phyloP scores from a whole-genome alignment of 1,140 invertebrate species.

The Pomacea maculata region DNA sequence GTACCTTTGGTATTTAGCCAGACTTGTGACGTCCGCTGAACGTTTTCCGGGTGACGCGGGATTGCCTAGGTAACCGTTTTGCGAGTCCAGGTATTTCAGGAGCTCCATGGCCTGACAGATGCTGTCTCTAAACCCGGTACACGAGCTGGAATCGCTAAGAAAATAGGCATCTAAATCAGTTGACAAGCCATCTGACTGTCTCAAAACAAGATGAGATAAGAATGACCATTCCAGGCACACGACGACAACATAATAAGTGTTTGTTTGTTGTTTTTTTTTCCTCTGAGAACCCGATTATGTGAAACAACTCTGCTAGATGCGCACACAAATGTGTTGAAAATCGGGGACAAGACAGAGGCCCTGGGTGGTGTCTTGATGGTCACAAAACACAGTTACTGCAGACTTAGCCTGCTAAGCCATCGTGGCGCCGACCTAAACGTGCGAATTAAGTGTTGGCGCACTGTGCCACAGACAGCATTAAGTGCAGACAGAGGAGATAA shows the following conservation, averaged over 20 bases:
- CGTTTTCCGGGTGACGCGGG: background rate
- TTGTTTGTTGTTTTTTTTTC: background rate
- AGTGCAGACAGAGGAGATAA: too few relatives aligned
- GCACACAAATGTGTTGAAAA: conserved; percentile 9
- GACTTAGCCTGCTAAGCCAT: background rate
- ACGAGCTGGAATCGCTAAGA: background rate
- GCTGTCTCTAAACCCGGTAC: background rate
- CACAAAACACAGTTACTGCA: conserved; percentile 18
- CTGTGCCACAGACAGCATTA: too few relatives aligned
- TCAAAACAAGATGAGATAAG: background rate
- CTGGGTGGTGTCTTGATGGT: background rate
- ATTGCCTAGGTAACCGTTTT: background rate
- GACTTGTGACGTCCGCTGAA: background rate
- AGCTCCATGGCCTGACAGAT: conserved; percentile 4
- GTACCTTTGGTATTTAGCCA: background rate
- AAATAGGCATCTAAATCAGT: background rate
- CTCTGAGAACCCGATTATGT: too few relatives aligned
- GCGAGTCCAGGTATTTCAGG: background rate
- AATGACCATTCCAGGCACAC: background rate
- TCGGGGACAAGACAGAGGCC: conserved; percentile 5
- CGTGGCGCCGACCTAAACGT: too few relatives aligned
- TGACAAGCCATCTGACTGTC: background rate
- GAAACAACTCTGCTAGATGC: too few relatives aligned
- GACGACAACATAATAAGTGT: background rate
- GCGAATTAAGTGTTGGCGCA: too few relatives aligned